Base-by-base conservation (phyloP, 2,888 invertebrate genomes). In the Hydriomena furcata region DNA sequence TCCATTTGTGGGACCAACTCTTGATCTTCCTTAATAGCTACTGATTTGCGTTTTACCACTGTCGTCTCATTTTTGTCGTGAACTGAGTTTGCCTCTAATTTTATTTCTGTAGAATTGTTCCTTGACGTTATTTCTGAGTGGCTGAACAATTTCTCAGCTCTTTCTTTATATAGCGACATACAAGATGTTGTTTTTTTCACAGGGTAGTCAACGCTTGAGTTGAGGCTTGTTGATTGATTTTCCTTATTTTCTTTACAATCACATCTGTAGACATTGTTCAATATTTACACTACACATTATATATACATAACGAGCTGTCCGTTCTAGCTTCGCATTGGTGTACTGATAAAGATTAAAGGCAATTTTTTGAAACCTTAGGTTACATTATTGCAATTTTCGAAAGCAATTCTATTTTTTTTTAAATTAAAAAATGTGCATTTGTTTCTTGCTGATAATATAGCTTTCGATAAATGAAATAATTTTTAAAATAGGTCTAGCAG, bases 181-280 rank as follows among this genome's bases (percentile, higher is more conserved):
- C 47, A 47, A 6, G 63, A 59, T 13, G 11, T 17, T 2, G 51
- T 41, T 34, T 50, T 54, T 23, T 57, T 61, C 5, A 55, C 8
- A n/a, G 58, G 44, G 43, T 45, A 40, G 7, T 11, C 13, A 4
- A 43, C 5, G 35, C 46, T 61, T 5, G 52, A 36, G n/a, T 20
- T 13, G 8, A 30, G 20, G 11, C 1, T 17, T 12, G 44, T 5
- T 28, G 42, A 36, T 37, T 45, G 30, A 37, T 32, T 25, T 27
- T 20, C 17, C 12, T 30, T 23, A 23, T 41, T 12, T 36, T 48
- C n/a, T 10, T 44, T 40, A 37, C 61, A 60, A 23, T 40, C 30
- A 47, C 51, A 55, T 4, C 42, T 61, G 45, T 12, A 13, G 30
- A 28, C n/a, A n/a, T n/a, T n/a, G n/a, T n/a, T n/a, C n/a, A n/a